These are phyloP conservation scores for Vulpes lagopus DNA, from an alignment of 2,113 vertebrate species.

Conservation along the genomic window DNA sequence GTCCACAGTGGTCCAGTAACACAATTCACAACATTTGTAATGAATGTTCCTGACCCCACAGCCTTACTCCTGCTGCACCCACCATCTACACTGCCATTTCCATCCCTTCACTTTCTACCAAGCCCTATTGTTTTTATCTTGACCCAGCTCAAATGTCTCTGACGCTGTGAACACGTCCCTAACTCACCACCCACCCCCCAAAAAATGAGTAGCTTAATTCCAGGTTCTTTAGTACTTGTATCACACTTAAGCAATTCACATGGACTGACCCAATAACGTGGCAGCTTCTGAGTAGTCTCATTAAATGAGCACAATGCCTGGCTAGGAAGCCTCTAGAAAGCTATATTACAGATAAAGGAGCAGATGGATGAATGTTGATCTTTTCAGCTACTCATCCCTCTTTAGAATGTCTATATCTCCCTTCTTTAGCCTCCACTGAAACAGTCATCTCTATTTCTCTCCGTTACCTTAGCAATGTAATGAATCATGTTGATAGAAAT, in stretches of 20 bases:
- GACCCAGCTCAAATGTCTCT: not conserved
- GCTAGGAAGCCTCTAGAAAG: not conserved
- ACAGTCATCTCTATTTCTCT: not conserved
- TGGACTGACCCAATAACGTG: not conserved
- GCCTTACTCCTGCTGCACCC: not conserved
- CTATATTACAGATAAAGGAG: not conserved
- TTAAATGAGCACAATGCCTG: not conserved
- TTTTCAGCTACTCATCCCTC: not conserved
- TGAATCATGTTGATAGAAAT: not conserved
- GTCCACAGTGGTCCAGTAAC: not conserved
- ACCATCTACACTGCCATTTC: not conserved
- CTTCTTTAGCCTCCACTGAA: not conserved
- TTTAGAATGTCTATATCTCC: not conserved
- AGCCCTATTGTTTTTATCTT: not conserved
- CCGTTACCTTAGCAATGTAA: not conserved
- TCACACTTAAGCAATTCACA: not conserved
- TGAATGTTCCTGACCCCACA: not conserved
- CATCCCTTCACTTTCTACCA: not conserved
- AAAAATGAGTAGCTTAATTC: not conserved
- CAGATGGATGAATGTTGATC: not conserved
- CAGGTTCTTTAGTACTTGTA: not conserved
- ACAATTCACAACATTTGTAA: not conserved
- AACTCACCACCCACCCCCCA: not conserved
- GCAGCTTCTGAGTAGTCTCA: not conserved
- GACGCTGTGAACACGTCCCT: not conserved